These are phyloP conservation scores for Apodemus speciosus DNA, from an alignment of 2,113 vertebrate genomes.

Conservation along the genomic window DNA sequence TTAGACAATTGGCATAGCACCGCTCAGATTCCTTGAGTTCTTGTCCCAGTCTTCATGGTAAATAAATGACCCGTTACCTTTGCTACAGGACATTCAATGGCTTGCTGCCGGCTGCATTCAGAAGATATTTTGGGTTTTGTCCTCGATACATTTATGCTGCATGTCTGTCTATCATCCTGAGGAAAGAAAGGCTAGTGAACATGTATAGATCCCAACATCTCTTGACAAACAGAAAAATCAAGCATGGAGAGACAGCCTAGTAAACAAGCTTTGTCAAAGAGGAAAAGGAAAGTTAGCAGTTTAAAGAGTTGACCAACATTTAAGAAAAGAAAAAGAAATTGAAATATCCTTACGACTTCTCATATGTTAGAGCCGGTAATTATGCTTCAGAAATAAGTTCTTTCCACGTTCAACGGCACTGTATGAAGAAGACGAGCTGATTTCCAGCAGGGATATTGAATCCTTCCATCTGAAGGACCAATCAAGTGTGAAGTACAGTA, in stretches of 20 bases:
- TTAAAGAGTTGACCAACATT: conserved; percentile 71
- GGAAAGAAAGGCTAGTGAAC: conserved; percentile 75
- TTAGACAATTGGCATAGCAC: conserved; percentile 66
- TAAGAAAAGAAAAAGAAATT: conserved; percentile 46
- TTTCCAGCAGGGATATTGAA: conserved; percentile 96
- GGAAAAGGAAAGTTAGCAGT: conserved; percentile 75
- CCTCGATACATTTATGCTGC: conserved; percentile 80
- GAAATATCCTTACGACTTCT: conserved; percentile 81
- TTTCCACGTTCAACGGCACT: conserved; percentile 92
- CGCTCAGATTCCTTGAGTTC: conserved; percentile 70
- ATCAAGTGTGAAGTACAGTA: conserved; percentile 98
- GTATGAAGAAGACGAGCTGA: conserved; percentile 93
- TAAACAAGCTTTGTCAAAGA: conserved; percentile 60
- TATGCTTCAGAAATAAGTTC: conserved; percentile 94
- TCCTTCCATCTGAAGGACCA: conserved; percentile 94
- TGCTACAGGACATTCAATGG: conserved; percentile 84
- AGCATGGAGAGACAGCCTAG: conserved; percentile 46
- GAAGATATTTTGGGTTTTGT: conserved; percentile 80
- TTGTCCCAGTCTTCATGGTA: conserved; percentile 69
- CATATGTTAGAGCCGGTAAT: conserved; percentile 89
- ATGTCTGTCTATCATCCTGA: conserved; percentile 77
- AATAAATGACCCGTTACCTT: conserved; percentile 85
- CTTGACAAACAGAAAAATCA: conserved; percentile 47
- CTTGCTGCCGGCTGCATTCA: conserved; percentile 79
- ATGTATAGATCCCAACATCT: conserved; percentile 69